Evolutionary conservation across 2,888 invertebrate genomes (phyloP).

Genomic region (Lithophane semibrunnea): DNA sequence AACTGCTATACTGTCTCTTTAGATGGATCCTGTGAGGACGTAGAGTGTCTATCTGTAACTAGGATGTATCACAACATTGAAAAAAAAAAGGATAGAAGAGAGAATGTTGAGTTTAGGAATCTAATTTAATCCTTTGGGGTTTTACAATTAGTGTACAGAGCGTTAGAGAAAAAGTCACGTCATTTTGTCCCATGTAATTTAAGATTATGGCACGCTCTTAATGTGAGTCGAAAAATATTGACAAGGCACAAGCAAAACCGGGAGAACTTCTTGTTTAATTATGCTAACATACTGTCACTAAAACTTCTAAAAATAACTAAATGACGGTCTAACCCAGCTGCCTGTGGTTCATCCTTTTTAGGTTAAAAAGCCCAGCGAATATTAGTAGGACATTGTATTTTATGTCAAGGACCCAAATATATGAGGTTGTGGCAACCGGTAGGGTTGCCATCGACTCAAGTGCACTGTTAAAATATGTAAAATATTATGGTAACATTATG

Average conservation of each 20-base stretch:
- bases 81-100: not conserved
- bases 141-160: not conserved
- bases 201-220: not conserved
- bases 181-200: not conserved
- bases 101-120: no score
- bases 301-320: constrained; percentile 58
- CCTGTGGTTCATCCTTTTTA: constrained; percentile 61
- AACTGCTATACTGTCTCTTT: not conserved
- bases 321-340: constrained; percentile 59
- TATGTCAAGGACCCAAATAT: constrained; percentile 61
- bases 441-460: constrained; percentile 41
- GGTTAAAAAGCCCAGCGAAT: constrained; percentile 57
- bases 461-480: constrained; percentile 65
- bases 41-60: not conserved
- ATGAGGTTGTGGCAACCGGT: constrained; percentile 51
- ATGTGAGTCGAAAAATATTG: not conserved
- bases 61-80: not conserved
- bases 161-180: not conserved
- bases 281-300: constrained; percentile 9
- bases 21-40: not conserved
- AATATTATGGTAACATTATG: constrained; percentile 56
- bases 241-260: not conserved
- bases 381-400: constrained; percentile 53
- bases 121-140: not conserved
- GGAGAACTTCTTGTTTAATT: not conserved